These are phyloP conservation scores for Vicugna pacos DNA, from an alignment of 2,113 vertebrate genomes.

Conservation along the genomic window DNA sequence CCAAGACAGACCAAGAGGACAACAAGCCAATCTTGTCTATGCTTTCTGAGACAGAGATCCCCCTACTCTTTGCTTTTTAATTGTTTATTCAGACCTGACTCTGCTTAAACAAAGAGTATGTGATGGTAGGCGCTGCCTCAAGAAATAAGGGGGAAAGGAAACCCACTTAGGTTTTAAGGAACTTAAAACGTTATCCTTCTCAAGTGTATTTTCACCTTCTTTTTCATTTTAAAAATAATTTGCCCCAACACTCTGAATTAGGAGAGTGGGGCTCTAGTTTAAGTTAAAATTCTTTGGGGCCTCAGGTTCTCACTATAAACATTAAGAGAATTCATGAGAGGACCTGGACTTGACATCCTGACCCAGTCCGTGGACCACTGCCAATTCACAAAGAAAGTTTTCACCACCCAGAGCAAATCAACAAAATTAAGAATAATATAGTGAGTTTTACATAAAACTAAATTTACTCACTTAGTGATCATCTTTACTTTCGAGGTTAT, in stretches of 20 bases:
- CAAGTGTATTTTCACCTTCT: conserved; percentile 47
- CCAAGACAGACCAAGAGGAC: conserved; percentile 19
- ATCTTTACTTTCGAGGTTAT: conserved; percentile 5
- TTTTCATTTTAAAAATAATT: conserved; percentile 43
- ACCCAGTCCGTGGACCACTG: not conserved
- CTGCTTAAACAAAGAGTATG: not conserved
- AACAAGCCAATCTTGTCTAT: not conserved
- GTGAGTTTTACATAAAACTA: conserved; percentile 23
- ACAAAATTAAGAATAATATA: not conserved
- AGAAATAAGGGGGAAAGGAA: not conserved
- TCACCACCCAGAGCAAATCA: not conserved
- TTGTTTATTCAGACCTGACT: not conserved
- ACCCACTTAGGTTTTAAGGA: not conserved
- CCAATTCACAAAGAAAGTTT: not conserved
- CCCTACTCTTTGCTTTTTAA: not conserved
- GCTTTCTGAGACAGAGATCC: not conserved
- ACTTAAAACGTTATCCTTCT: conserved; percentile 9
- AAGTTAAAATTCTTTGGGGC: not conserved
- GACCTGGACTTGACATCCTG: not conserved
- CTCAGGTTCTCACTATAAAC: conserved; percentile 22
- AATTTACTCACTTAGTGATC: conserved; percentile 5
- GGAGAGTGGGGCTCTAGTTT: not conserved
- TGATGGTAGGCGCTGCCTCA: not conserved
- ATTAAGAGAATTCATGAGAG: conserved; percentile 44
- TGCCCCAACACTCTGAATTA: not conserved